A percentile compares a stretch with the other conserved stretches of the same genome.
phyloP scores from a whole-genome alignment of 1,140 invertebrate species.

The Hirudo medicinalis region DNA sequence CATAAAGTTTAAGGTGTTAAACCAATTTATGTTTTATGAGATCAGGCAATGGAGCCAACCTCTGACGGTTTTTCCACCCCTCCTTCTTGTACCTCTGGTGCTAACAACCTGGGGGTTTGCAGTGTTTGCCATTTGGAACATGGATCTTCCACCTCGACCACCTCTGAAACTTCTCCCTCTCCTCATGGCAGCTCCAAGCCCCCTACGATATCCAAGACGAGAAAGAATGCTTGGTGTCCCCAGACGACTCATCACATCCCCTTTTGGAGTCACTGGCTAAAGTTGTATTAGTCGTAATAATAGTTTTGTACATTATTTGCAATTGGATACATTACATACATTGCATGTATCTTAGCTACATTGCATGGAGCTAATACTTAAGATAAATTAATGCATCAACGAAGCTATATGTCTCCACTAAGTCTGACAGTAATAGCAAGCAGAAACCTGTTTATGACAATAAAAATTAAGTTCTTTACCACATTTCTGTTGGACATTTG shows the following conservation, averaged over 20 bases:
- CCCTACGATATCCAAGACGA: neutral
- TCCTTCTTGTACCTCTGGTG: conserved; percentile 24
- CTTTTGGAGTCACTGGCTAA: conserved; percentile 1
- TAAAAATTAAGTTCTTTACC: neutral
- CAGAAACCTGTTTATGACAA: neutral
- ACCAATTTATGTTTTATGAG: neutral
- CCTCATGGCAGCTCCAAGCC: conserved; percentile 4
- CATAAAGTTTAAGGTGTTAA: neutral
- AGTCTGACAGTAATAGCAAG: no score
- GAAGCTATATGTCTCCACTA: no score
- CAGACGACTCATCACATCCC: conserved; percentile 1
- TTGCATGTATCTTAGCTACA: no score
- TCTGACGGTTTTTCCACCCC: conserved; percentile 14
- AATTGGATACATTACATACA: no score
- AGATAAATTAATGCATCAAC: no score
- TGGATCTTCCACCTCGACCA: conserved; percentile 13
- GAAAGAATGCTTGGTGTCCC: neutral
- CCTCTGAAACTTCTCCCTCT: conserved; percentile 1
- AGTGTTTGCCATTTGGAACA: conserved; percentile 19
- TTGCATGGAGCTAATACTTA: no score
- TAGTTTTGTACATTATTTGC: neutral
- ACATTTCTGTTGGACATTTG: conserved; percentile 45
- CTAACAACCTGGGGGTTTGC: neutral
- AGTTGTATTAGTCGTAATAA: neutral
- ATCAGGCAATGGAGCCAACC: neutral